These are phyloP conservation scores for Drosophila gaucha DNA, from an alignment of 2,888 invertebrate species.

Conservation along the genomic window DNA sequence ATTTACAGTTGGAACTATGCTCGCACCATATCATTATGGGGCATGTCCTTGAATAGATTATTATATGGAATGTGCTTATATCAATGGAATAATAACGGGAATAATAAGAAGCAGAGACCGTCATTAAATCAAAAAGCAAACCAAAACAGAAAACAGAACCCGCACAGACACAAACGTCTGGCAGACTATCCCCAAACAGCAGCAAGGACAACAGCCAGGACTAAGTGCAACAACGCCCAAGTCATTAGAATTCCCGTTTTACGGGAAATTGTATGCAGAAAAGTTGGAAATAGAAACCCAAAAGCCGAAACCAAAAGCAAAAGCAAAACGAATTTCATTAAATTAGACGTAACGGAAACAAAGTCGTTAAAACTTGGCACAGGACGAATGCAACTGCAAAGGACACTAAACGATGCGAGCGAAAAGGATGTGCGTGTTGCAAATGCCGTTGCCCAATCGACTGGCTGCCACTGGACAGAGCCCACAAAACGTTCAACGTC, in stretches of 20 bases:
- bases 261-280: constrained; percentile 64
- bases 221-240: constrained; percentile 68
- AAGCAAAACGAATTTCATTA: constrained; percentile 77
- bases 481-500: constrained; percentile 46
- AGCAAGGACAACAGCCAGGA: constrained; percentile 6
- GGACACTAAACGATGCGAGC: constrained; percentile 64
- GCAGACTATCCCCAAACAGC: constrained; percentile 4
- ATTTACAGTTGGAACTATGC: constrained; percentile 5
- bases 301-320: constrained; percentile 41
- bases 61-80: constrained; percentile 30
- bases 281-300: constrained; percentile 43
- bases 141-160: constrained; percentile 39
- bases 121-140: constrained; percentile 71
- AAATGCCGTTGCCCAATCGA: constrained; percentile 64
- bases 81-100: constrained; percentile 24
- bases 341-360: constrained; percentile 80
- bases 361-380: constrained; percentile 77
- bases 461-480: constrained; percentile 29
- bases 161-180: background rate
- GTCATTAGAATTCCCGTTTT: constrained; percentile 77
- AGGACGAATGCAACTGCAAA: constrained; percentile 38
- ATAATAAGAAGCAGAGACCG: constrained; percentile 12
- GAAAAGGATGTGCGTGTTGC: constrained; percentile 60
- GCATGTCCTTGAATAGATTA: constrained; percentile 34
- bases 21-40: constrained; percentile 52